Evolutionary conservation across 2,888 invertebrate species (phyloP), one percentile per base, ranked within the genome.

Genomic region (Drosophila vallismaia): DNA sequence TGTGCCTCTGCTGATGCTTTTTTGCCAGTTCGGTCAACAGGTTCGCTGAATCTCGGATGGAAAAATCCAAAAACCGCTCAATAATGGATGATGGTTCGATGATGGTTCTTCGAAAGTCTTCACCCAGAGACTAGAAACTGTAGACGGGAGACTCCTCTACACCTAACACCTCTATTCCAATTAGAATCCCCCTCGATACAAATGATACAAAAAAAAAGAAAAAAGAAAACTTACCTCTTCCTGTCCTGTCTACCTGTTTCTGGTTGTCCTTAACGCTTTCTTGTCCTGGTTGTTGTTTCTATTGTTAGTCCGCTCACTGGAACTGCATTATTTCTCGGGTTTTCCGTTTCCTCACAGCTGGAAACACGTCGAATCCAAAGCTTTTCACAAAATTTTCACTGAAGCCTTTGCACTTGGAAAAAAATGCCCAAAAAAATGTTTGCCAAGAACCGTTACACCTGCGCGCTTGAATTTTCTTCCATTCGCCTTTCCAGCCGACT

Each of bases 1-100:
- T 44, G 48, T 58, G 59, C 28, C 53, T 78, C 60, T 69, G 56
- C 68, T 72, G 48, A 57, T 56, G 19, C 19, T 19, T 71, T 68
- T 76, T 79, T 76, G 72, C 80, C 71, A 72, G 80, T 79, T 77
- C 60, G 71, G 80, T 68, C 70, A 80, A 80, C 80, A 86, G 80
- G 80, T 80, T 80, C 84, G 80, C 26, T 45, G 42, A 33, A 44
- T 54, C 29, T 44, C 29, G 19, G 53, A 19, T 19, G 62, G 75
- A 76, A 86, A 84, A 77, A 79, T 80, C 75, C 84, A 80, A 80
- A 88, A 83, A 77, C 86, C 74, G 76, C 85, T 84, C 88, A 79
- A 19, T 28, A 28, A 80, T 81, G 86, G 81, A 19, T 19, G 19
- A 19, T 19, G 19, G 19, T 19, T 76, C 84, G 71, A 77, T 77